A percentile compares a stretch with the other conserved stretches of the same genome.
These are phyloP conservation scores for Proterorhinus semilunaris DNA, from an alignment of 2,113 vertebrate genomes.

Conservation along the genomic window DNA sequence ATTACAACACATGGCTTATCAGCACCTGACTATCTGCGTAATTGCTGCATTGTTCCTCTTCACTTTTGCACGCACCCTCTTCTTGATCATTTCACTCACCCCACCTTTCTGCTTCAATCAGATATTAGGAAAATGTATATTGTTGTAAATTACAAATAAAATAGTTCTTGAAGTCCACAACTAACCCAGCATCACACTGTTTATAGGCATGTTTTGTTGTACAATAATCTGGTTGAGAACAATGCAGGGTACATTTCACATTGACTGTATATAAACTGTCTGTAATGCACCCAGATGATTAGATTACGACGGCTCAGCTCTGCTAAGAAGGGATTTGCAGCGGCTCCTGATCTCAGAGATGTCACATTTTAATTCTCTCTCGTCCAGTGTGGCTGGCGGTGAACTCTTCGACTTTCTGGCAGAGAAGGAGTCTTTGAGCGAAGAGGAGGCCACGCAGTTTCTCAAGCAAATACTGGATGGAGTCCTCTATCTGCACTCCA, in stretches of 20 bases:
- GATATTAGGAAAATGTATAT: no score
- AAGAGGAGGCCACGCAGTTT: slow-evolving; percentile 98
- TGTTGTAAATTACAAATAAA: no score
- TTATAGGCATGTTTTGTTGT: background rate
- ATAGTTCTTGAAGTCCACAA: background rate
- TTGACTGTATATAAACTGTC: slow-evolving; percentile 32
- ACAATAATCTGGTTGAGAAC: background rate
- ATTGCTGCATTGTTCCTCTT: slow-evolving; percentile 25
- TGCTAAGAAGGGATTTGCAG: slow-evolving; percentile 52
- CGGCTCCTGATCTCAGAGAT: slow-evolving; percentile 38
- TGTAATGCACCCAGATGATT: slow-evolving; percentile 48
- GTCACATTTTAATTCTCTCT: slow-evolving; percentile 26
- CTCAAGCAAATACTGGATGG: slow-evolving; percentile 98
- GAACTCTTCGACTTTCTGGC: slow-evolving; percentile 98
- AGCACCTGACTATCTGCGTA: slow-evolving; percentile 24
- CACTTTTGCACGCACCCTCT: slow-evolving; percentile 12
- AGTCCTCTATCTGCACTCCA: slow-evolving; percentile 94
- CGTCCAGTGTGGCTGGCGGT: slow-evolving; percentile 89
- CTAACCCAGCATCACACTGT: no score
- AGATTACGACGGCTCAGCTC: slow-evolving; percentile 56
- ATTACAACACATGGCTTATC: slow-evolving; percentile 1
- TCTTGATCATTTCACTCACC: background rate
- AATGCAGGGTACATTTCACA: slow-evolving; percentile 13
- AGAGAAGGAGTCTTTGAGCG: slow-evolving; percentile 95
- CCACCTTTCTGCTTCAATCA: background rate